Conservation (phyloP, 2,113 vertebrate genomes). For the Gambusia affinis region DNA sequence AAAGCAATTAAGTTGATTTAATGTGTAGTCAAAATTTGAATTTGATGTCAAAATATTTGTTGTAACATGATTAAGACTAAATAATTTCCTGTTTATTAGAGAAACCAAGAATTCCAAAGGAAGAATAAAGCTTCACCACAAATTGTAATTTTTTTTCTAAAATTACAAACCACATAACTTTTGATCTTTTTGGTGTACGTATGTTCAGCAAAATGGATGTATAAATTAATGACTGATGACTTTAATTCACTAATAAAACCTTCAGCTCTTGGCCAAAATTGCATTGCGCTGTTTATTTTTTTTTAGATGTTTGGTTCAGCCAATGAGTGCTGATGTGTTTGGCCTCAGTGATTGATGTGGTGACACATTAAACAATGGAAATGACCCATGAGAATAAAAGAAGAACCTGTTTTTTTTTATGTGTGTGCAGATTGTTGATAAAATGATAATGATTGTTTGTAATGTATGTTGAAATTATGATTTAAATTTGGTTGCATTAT, state of each 20-base stretch:
- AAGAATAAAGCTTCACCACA: not conserved
- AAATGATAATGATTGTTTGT: not conserved
- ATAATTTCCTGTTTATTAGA: not conserved
- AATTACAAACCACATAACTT: too few species aligned
- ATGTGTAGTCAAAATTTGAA: not conserved
- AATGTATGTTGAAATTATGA: not conserved
- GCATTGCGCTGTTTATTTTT: constrained; percentile 9
- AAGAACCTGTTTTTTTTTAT: constrained; percentile 35
- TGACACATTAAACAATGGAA: constrained; percentile 81
- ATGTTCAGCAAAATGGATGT: too few species aligned
- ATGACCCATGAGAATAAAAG: constrained; percentile 57
- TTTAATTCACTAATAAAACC: not conserved
- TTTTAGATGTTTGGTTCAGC: constrained; percentile 23
- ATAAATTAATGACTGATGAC: too few species aligned
- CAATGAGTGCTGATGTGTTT: constrained; percentile 83
- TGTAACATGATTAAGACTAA: not conserved
- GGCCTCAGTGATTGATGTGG: constrained; percentile 84
- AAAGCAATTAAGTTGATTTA: constrained; percentile 70
- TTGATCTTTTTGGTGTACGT: too few species aligned
- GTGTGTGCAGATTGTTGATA: constrained; percentile 1
- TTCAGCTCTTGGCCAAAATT: not conserved
- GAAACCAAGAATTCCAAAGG: not conserved
- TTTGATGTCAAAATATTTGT: constrained; percentile 1
- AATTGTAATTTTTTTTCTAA: not conserved
- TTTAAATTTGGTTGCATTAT: not conserved